Percentiles rank a stretch among this genome's conserved stretches.
Evolutionary conservation across 2,113 vertebrate genomes (phyloP).

Genomic region (Callipepla californica): DNA sequence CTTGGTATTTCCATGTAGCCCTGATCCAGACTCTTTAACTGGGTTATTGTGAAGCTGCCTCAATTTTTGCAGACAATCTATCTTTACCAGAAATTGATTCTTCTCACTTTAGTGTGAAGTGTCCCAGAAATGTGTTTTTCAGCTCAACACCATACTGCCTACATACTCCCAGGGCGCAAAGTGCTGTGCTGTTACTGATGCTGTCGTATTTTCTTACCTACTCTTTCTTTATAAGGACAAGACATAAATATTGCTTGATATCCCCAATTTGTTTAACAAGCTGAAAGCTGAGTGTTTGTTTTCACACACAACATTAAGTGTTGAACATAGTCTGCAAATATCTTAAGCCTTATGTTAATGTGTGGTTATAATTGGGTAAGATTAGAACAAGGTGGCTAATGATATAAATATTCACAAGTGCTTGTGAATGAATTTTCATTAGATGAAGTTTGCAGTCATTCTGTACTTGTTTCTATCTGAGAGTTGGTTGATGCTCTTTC

Average conservation of each 20-base stretch:
- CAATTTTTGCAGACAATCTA: not conserved
- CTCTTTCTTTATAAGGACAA: not conserved
- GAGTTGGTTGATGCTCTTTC: not conserved
- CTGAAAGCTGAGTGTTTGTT: not conserved
- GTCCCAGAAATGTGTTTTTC: not conserved
- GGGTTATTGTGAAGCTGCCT: not conserved
- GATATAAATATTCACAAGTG: not conserved
- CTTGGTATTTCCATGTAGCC: not conserved
- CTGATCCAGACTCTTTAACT: not conserved
- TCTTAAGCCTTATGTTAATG: not conserved
- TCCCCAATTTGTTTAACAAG: not conserved
- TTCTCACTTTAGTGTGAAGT: not conserved
- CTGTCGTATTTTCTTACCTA: not conserved
- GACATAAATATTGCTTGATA: not conserved
- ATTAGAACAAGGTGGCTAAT: not conserved
- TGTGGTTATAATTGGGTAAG: not conserved
- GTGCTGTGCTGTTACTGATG: not conserved
- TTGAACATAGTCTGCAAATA: not conserved
- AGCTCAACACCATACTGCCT: not conserved
- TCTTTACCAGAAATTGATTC: not conserved
- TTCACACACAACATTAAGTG: not conserved
- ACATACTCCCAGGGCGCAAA: not conserved
- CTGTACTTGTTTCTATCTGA: not conserved
- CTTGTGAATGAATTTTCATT: not conserved
- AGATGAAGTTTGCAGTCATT: not conserved